Base-by-base conservation (phyloP, 2,113 vertebrate genomes). In the Orientallactaga bullata region DNA sequence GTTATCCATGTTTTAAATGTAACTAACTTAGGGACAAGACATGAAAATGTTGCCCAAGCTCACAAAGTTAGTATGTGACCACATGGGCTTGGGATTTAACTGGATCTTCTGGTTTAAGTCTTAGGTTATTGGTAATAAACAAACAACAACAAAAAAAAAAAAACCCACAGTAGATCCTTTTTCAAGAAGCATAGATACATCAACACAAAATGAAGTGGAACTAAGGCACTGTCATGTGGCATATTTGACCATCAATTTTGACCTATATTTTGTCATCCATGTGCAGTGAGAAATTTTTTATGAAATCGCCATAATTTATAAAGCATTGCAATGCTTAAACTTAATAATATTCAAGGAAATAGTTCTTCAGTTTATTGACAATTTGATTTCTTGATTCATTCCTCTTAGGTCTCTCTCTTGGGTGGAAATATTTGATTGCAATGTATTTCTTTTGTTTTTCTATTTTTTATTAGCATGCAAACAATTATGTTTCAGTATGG, bases 141-240 rank as follows among this genome's bases (percentile, higher is more conserved):
- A 60, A 79, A 82, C 39, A 55, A 55, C 10, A 55, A 51, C 2
- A 12, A 21, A n/a, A n/a, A n/a, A n/a, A n/a, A n/a, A n/a, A n/a
- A n/a, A n/a, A n/a, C n/a, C n/a, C n/a, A n/a, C n/a, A n/a, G n/a
- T 79, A 58, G 85, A 72, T 85, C 55, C 28, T 74, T 85, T 82
- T 58, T 80, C 51, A 61, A 85, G 26, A 21, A 35, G 17, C 8
- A 20, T 7, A 42, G 3, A 32, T 24, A 42, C 24, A 82, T 39
- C 61, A 65, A 12, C 23, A n/a, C 66, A 85, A 92, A 71, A 71
- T 65, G 60, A 86, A 95, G 37, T 72, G 84, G 88, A 81, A 78
- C 1, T 37, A 85, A 93, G 74, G 24, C 42, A 72, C 18, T 81
- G 13, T 58, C 21, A 35, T 35, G n/a, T n/a, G n/a, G n/a, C n/a